Base-by-base conservation (phyloP, 2,113 vertebrate species). In the Eptatretus burgeri region DNA sequence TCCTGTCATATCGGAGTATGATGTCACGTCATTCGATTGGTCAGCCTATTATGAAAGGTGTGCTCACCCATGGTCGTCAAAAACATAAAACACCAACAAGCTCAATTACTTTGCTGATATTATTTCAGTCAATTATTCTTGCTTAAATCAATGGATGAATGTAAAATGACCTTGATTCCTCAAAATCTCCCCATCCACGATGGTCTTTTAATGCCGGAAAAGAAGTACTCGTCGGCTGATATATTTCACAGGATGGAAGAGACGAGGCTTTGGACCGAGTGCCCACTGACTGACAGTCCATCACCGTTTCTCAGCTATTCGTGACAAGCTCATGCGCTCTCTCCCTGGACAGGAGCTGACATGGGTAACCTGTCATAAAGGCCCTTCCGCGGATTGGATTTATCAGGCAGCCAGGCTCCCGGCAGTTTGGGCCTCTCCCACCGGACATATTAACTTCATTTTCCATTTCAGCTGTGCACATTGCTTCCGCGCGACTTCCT, bases 401-500 rank as follows among this genome's bases (percentile, higher is more conserved):
- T 60, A 60, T 60, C 56, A 20, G 56, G 17, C 53, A 16, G n/a
- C 56, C 20, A n/a, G n/a, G 20, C 56, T 20, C n/a, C 12, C 56
- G 56, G n/a, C 56, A n/a, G 56, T 20, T 20, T 60, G n/a, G n/a
- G n/a, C 56, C 56, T 60, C 56, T 60, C 56, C 56, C 56, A 60
- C 56, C 56, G 56, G 56, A 60, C 56, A 20, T 60, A 60, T 60
- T 60, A 60, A 60, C n/a, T 17, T 60, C 56, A 60, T 60, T 60
- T 60, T 60, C 56, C 56, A 60, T 60, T 60, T 60, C 20, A 60
- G 56, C 56, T 17, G n/a, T 60, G n/a, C 10, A 20, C 20, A 20
- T 10, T 60, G 56, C 56, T 17, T 60, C 56, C n/a, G 56, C 20
- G 56, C 20, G 56, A 20, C 56, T 60, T 60, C 56, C 56, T 60